Base-by-base conservation (phyloP, 2,888 invertebrate species). In the Ornithoptera priamus region DNA sequence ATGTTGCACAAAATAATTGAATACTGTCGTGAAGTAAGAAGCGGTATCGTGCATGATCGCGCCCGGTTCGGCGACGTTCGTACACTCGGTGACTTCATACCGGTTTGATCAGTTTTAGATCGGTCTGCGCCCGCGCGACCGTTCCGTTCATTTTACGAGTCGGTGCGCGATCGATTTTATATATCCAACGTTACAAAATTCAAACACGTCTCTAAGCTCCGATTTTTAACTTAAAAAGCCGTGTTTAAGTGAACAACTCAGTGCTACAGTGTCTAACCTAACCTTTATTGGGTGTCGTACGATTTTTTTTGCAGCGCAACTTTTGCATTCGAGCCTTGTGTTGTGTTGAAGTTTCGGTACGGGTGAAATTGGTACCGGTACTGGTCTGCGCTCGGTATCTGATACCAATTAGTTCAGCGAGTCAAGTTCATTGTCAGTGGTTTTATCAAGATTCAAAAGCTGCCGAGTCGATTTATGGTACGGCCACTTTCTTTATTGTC, bases 81-180 rank as follows among this genome's bases (percentile, higher is more conserved):
- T 77, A 79, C 75, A 76, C 77, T 76, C 67, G 73, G 75, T 76
- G 76, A 83, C 89, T 90, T 89, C 89, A 86, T 76, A 89, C 90
- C 85, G 85, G 92, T 92, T 86, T 80, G 92, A 80, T 89, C 89
- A 91, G 91, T 92, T 90, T 87, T 85, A 86, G 85, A 82, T 81
- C 80, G 82, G 80, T 79, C 81, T 82, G 90, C 86, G 87, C 85
- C 77, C 79, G 89, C 90, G 88, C 85, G 79, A 79, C 77, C 80
- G 80, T 78, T 74, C 79, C 81, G 78, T 77, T 75, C 75, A 74
- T 75, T 75, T 75, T 76, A 75, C 75, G 78, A 77, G 76, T 76
- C 79, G 77, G 77, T 80, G 79, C 81, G 80, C 81, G 83, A 80
- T 80, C 80, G 79, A 78, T 81, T 78, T 81, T 81, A 78, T 79